These are phyloP conservation scores for Drosophila borealis DNA, from an alignment of 2,888 invertebrate species.

Conservation along the genomic window DNA sequence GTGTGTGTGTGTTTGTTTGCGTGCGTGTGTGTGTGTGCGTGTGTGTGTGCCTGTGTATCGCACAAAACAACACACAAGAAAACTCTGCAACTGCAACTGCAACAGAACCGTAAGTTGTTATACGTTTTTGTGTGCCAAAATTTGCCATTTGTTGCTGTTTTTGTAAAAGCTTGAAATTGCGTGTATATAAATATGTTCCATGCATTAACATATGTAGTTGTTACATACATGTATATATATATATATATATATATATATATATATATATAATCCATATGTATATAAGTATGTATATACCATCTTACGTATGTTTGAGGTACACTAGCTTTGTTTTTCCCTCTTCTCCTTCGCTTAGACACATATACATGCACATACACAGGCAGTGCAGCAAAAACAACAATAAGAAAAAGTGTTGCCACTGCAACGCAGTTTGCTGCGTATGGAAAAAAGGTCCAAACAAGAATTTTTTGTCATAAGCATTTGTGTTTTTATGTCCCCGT, in stretches of 20 bases:
- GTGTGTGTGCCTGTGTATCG: constrained; percentile 18
- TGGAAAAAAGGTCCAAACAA: constrained; percentile 28
- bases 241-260: constrained; percentile 21
- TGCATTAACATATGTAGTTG: constrained; percentile 5
- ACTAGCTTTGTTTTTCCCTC: constrained; percentile 27
- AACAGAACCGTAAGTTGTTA: constrained; percentile 54
- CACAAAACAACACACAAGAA: constrained; percentile 49
- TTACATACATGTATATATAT: constrained; percentile 7
- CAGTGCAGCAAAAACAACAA: constrained; percentile 21
- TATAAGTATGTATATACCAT: constrained; percentile 1
- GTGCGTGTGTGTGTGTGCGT: constrained; percentile 12
- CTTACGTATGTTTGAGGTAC: constrained; percentile 15
- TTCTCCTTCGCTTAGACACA: constrained; percentile 5
- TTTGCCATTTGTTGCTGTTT: constrained; percentile 23
- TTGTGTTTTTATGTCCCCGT: constrained; percentile 23
- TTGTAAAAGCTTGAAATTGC: constrained; percentile 1
- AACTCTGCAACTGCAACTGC: constrained; percentile 44
- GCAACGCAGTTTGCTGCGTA: constrained; percentile 45
- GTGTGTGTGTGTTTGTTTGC: constrained; percentile 27
- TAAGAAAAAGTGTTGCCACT: constrained; percentile 12
- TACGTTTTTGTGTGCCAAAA: constrained; percentile 24
- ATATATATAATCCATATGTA: neutral
- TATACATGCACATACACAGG: neutral
- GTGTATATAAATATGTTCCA: constrained; percentile 7
- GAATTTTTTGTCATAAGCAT: constrained; percentile 15